Evolutionary conservation across 2,888 invertebrate genomes (phyloP), one percentile per base, ranked within the genome.

Genomic region (Pristionchus exspectatus): DNA sequence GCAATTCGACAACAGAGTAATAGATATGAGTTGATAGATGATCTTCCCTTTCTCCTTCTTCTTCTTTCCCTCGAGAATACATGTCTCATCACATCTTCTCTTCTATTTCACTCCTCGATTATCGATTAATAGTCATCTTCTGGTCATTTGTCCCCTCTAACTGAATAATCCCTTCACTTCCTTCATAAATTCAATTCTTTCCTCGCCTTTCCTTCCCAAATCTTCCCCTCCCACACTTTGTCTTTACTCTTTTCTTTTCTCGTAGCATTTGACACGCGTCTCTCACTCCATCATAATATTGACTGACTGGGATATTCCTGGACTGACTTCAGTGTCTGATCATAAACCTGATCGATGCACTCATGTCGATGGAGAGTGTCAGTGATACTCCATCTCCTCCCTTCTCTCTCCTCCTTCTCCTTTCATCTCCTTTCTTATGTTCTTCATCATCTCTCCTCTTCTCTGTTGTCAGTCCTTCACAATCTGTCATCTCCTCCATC

Each of bases 101-200:
- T 81, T 27, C 81, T 50, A 12, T 50, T 12, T 50, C 44, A 50
- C 9, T 50, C 9, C 10, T 18, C 81, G n/a, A 81, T 50, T 54
- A 81, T 81, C 81, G 81, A 81, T 81, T 18, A 21, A 14, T 44
- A 44, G 33, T 72, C 33, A 72, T 33, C 16, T 33, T 72, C 30
- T 33, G 50, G 44, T 81, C 50, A 50, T 27, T n/a, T 54, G 50
- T 44, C 50, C 50, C 21, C 81, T 81, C 81, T 54, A 81, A 81
- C 81, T 18, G 50, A 81, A n/a, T 81, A 81, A 81, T 81, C 81
- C 33, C 81, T 50, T 44, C 38, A 81, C 81, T 81, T 81, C 81
- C 81, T 50, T 38, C 81, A 81, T 81, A 50, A 81, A 81, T 81
- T 81, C 81, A 81, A 81, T 81, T 81, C 85, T 85, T 85, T 30